Evolutionary conservation across 2,888 invertebrate species (phyloP), one percentile per base, ranked within the genome.

Genomic region (Drosophila vallismaia): DNA sequence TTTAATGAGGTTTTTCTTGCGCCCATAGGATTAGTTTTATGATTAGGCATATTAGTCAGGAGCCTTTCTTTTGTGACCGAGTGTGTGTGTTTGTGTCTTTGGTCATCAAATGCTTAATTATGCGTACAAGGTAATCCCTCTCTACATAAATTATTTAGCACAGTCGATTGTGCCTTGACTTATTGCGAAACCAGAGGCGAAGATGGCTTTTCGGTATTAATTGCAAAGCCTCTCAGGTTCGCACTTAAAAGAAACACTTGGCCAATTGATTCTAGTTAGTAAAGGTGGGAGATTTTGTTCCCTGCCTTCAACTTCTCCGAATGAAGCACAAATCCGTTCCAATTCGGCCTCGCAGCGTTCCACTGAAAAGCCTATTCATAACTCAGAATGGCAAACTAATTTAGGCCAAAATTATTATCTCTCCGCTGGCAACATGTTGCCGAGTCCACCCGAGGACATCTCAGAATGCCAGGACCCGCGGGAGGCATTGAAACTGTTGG

Each of bases 311-410:
- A n/a, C 5, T 19, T 9, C 6, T 31, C 19, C 14, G 2, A 9
- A 28, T 28, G 5, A 28, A 4, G 10, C 19, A 12, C 50, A 71
- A 86, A 87, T 76, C 68, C 76, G 78, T 76, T 77, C 71, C 62
- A 63, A 78, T 52, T 48, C 52, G 38, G 31, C 7, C 28, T 28
- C 10, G 57, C 40, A 53, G 50, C 72, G 46, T 10, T 48, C 26
- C 31, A 84, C 62, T 71, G 77, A 88, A 84, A 86, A 86, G 83
- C 88, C 88, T 86, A 84, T 84, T 84, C 83, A 84, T 84, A 86
- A 84, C 86, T 86, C 86, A 88, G 88, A 84, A 84, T 84, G 86
- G 83, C 83, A 86, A 88, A 84, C 83, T 84, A 84, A 84, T 84
- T 84, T 84, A 83, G 77, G 83, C 77, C 79, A 82, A 88, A 79